A percentile compares a stretch with the other conserved stretches of the same genome.
Conservation (phyloP, 2,797 vertebrate genomes). For the Cossypha niveicapilla region DNA sequence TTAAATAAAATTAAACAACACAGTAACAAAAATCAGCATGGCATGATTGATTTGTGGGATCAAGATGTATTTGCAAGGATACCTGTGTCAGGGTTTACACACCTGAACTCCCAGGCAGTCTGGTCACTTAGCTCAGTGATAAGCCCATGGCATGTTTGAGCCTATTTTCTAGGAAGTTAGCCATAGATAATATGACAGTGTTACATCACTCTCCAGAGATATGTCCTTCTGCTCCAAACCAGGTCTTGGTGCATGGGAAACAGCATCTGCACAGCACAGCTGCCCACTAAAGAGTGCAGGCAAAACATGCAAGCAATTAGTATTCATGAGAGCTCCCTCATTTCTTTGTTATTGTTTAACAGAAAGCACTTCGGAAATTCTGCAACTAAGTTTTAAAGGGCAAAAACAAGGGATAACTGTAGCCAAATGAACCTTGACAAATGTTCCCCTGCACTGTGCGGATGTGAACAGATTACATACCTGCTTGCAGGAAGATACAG, state of each 20-base stretch:
- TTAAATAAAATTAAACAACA: not conserved
- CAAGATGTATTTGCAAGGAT: not conserved
- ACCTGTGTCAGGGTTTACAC: not conserved
- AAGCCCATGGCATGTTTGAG: not conserved
- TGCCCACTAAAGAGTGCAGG: not conserved
- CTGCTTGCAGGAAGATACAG: not conserved
- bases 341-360: not conserved
- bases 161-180: not conserved
- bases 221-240: not conserved
- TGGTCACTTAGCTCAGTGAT: not conserved
- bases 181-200: not conserved
- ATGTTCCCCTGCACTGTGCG: not conserved
- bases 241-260: not conserved
- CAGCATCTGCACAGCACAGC: rapidly evolving
- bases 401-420: not conserved
- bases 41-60: not conserved
- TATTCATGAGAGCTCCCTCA: not conserved
- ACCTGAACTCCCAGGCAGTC: not conserved
- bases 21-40: not conserved
- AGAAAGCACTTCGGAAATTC: conserved; percentile 5
- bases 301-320: not conserved
- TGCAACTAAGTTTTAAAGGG: not conserved
- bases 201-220: not conserved
- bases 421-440: conserved; percentile 31
- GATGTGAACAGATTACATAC: conserved; percentile 12